Evolutionary conservation across 1,140 invertebrate species (phyloP).

Genomic region (Asbolus verrucosus): DNA sequence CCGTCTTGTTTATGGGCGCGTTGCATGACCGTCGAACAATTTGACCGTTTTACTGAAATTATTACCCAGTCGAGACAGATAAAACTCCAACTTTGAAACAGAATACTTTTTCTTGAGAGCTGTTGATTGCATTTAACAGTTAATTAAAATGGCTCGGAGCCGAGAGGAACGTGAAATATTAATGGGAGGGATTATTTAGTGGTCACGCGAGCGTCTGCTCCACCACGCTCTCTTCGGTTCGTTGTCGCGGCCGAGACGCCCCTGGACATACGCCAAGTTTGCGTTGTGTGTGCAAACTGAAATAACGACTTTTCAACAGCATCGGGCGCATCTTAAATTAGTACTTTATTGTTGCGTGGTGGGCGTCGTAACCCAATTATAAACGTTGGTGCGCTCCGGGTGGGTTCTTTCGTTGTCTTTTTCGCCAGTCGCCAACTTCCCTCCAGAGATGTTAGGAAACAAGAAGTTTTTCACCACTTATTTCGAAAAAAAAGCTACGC

Average conservation of each 20-base stretch:
- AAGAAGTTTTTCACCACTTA: no score
- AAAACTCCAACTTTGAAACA: conserved; percentile 39
- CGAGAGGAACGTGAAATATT: conserved; percentile 40
- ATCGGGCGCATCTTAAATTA: neutral
- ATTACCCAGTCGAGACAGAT: conserved; percentile 33
- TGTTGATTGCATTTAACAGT: conserved; percentile 45
- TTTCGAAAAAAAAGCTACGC: no score
- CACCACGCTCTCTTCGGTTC: conserved; percentile 14
- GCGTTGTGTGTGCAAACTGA: conserved; percentile 2
- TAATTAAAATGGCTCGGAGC: conserved; percentile 43
- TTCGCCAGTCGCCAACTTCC: no score
- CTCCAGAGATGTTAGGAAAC: no score
- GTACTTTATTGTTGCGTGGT: neutral
- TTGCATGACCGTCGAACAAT: conserved; percentile 35
- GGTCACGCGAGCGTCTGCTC: conserved; percentile 39
- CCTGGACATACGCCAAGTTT: conserved; percentile 27
- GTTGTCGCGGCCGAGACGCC: conserved; percentile 40
- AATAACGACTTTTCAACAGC: conserved; percentile 9
- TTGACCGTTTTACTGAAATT: conserved; percentile 38
- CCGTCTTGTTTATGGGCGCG: conserved; percentile 16
- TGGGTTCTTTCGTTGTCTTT: no score
- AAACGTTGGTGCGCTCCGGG: no score
- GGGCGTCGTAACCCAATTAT: neutral
- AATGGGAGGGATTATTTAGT: conserved; percentile 43
- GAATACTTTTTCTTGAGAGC: conserved; percentile 39